Evolutionary conservation across 2,113 vertebrate genomes (phyloP), one percentile per base, ranked within the genome.

Genomic region (Rhinolophus ferrumequinum): DNA sequence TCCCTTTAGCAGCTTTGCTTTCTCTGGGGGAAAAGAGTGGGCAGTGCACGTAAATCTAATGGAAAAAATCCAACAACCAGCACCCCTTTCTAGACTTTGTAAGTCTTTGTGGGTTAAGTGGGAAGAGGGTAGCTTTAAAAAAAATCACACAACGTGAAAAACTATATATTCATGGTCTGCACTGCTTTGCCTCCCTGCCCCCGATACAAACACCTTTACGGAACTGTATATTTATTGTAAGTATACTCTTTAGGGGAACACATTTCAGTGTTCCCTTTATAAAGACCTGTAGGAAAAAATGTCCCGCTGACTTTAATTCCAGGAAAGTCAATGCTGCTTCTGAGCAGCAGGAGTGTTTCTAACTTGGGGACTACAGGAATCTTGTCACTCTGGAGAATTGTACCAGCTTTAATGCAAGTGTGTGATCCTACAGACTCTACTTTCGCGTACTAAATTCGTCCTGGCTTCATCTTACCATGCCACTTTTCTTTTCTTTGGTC

Each of bases 1-100:
- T 87, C 58, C 41, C 2, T 5, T 41, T 35, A 80, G 54, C 41
- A 75, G 9, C 50, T 79, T 84, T 50, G n/a, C 33, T 93, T 50
- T 70, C n/a, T 13, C 72, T 16, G n/a, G 41, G 70, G n/a, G 66
- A 56, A 38, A 50, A 75, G 47, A 88, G 38, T 58, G 64, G 41
- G 41, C 35, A 30, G 18, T 11, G 1, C 21, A 28, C 3, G 38
- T 1, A 26, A 10, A 38, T 13, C 1, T 26, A 28, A n/a, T 0
- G 28, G n/a, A 77, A 75, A 50, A 72, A 70, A 41, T 4, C 18
- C 8, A 54, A 76, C 77, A 91, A 30, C 38, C 50, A 66, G 16
- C 26, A 77, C 28, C n/a, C 24, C 35, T 81, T 64, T 60, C 35
- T 13, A 44, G 81, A 77, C 7, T 70, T 72, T 14, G 33, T 11